Evolutionary conservation across 2,797 vertebrate genomes (phyloP).

Genomic region (Enteromius unitaeniatus): DNA sequence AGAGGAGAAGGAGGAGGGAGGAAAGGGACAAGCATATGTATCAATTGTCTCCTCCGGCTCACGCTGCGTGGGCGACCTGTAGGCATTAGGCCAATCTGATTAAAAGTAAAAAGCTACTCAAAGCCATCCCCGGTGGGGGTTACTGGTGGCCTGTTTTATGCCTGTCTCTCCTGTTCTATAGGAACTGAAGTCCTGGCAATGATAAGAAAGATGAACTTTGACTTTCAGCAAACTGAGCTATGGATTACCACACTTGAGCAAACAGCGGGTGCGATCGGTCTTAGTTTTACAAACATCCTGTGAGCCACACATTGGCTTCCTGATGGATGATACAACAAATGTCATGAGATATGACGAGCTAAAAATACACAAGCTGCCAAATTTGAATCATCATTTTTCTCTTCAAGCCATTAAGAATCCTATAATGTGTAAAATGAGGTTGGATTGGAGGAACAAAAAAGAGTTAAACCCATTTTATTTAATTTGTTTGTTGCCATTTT

Average conservation of each 20-base stretch:
- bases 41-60: constrained; percentile 10
- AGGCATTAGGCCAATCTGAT: constrained; percentile 40
- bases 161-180: constrained; percentile 29
- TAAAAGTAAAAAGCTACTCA: constrained; percentile 38
- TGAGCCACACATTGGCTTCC: constrained; percentile 52
- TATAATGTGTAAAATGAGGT: background rate
- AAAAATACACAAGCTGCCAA: constrained; percentile 32
- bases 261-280: constrained; percentile 54
- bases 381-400: constrained; percentile 4
- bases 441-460: background rate
- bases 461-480: background rate
- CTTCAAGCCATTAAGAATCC: background rate
- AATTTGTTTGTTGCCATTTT: background rate
- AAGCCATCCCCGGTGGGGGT: background rate
- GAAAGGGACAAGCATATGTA: constrained; percentile 16
- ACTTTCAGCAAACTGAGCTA: constrained; percentile 59
- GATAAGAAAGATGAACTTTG: constrained; percentile 62
- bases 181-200: constrained; percentile 26
- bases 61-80: constrained; percentile 22
- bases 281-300: constrained; percentile 62
- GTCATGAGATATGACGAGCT: constrained; percentile 33
- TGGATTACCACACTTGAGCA: constrained; percentile 60
- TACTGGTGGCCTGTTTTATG: background rate
- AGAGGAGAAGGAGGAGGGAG: constrained; percentile 13
- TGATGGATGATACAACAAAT: constrained; percentile 54